Evolutionary conservation across 35 echinoderm and acorn worm species (phyloP), one percentile per base, ranked within the genome.

Genomic region (Apostichopus japonicus): DNA sequence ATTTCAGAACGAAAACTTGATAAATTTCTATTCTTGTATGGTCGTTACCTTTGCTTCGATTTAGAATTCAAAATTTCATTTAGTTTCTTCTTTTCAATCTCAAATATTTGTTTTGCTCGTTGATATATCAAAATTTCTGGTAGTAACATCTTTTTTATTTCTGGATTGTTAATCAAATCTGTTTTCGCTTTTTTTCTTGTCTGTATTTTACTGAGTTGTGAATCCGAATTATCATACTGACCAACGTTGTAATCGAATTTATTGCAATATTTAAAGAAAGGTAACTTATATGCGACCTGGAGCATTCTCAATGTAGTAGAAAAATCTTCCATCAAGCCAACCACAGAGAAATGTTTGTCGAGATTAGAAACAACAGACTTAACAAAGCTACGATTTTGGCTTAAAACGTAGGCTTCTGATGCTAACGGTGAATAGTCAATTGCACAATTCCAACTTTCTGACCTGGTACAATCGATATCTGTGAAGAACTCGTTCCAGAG

Each of bases 401-500:
- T 54, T 44, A 89, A 27, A 53, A 51, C 23, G 24, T 89, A 89
- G 5, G 86, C 86, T 87, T 58, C 86, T 56, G 33, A 11, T 8
- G 4, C 5, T 44, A 89, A 33, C 10, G 59, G 9, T 6, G 14
- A 19, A 21, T 65, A 89, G 44, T 89, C 86, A 15, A 89, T 73
- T 33, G 1, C n/a, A 17, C 86, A 89, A 53, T 89, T 23, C 86
- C 86, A 89, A 8, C 13, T 84, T 24, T 72, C 56, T 9, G 8
- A 51, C 67, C 53, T 8, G 19, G 5, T 22, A 17, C 86, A 89
- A 51, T 71, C 44, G 24, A 89, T 72, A 72, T 89, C 59, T 89
- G 86, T 89, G 86, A 89, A 89, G 63, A 89, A 72, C 23, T 89
- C 13, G 86, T 89, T 63, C 86, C 86, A 89, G 22, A 89, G 86